These are phyloP conservation scores for Fabriciana adippe DNA, from an alignment of 2,888 invertebrate genomes.

Conservation along the genomic window DNA sequence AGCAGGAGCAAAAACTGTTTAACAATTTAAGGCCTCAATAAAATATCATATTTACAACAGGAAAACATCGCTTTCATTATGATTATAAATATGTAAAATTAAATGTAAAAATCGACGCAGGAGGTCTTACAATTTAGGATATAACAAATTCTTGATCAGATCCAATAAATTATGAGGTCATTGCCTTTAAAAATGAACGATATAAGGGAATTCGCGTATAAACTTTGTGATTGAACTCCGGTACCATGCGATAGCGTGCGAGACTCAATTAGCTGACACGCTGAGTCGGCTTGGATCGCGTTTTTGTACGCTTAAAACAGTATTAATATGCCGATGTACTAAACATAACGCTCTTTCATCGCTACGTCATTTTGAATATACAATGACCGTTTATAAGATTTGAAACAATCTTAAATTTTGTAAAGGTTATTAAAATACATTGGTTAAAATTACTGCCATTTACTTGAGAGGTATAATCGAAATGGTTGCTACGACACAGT, in stretches of 20 bases:
- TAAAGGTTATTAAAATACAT: too few species aligned
- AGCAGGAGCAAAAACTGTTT: too few species aligned
- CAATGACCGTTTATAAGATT: slow-evolving; percentile 30
- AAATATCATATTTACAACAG: slow-evolving; percentile 3
- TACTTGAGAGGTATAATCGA: too few species aligned
- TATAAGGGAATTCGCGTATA: slow-evolving; percentile 60
- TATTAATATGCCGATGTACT: slow-evolving; percentile 69
- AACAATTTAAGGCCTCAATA: not conserved
- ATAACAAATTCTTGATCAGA: slow-evolving; percentile 36
- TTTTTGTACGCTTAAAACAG: slow-evolving; percentile 70
- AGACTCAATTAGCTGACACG: slow-evolving; percentile 76
- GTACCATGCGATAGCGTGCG: slow-evolving; percentile 71
- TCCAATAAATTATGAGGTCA: slow-evolving; percentile 41
- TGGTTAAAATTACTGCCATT: too few species aligned
- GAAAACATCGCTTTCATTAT: slow-evolving; percentile 10
- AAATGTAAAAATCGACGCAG: slow-evolving; percentile 19
- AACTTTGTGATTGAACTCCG: slow-evolving; percentile 60
- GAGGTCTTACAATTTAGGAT: slow-evolving; percentile 38
- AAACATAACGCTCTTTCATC: slow-evolving; percentile 63
- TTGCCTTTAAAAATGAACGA: slow-evolving; percentile 47
- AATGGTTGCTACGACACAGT: too few species aligned
- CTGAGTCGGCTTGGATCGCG: slow-evolving; percentile 58
- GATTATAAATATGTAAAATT: slow-evolving; percentile 5
- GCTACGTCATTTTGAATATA: slow-evolving; percentile 37
- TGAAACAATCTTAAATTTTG: slow-evolving; percentile 4